Percentiles rank a stretch among this genome's conserved stretches.
Evolutionary conservation across 2,888 invertebrate genomes (phyloP).

Genomic region (Microplitis manilae): DNA sequence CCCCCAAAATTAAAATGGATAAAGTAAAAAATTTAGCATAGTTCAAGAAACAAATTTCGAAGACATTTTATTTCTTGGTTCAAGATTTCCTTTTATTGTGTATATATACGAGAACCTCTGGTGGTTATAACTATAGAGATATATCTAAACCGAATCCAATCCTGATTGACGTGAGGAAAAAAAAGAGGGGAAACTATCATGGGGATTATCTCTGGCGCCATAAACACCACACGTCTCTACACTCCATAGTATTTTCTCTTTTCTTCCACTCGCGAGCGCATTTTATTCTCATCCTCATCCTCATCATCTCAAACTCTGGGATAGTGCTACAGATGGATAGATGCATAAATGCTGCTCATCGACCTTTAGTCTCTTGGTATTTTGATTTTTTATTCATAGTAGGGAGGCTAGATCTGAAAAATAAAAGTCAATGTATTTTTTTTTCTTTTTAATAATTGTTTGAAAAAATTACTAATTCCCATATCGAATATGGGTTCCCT

Average conservation of each 20-base stretch:
- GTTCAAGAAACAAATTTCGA: no score
- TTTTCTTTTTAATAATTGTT: background rate
- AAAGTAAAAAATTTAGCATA: no score
- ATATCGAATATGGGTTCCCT: background rate
- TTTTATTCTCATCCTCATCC: background rate
- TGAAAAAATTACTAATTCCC: background rate
- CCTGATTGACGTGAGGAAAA: slow-evolving; percentile 68
- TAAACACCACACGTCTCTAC: slow-evolving; percentile 58
- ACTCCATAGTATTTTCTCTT: slow-evolving; percentile 9
- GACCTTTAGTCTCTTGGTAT: background rate
- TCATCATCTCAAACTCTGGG: background rate
- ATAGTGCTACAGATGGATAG: background rate
- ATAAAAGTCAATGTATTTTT: background rate
- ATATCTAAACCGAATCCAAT: slow-evolving; percentile 69
- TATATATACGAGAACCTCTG: slow-evolving; percentile 63
- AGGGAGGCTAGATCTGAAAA: background rate
- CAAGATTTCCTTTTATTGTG: no score
- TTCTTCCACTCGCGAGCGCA: slow-evolving; percentile 7
- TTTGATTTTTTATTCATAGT: background rate
- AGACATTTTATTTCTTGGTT: no score
- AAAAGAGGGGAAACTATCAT: slow-evolving; percentile 65
- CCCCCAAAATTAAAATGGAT: no score
- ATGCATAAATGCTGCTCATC: background rate
- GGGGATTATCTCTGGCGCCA: slow-evolving; percentile 70
- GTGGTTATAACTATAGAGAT: slow-evolving; percentile 62